Percentiles rank a stretch among this genome's conserved stretches.
phyloP scores from a whole-genome alignment of 2,888 invertebrate species.

The Autographa pulchrina region DNA sequence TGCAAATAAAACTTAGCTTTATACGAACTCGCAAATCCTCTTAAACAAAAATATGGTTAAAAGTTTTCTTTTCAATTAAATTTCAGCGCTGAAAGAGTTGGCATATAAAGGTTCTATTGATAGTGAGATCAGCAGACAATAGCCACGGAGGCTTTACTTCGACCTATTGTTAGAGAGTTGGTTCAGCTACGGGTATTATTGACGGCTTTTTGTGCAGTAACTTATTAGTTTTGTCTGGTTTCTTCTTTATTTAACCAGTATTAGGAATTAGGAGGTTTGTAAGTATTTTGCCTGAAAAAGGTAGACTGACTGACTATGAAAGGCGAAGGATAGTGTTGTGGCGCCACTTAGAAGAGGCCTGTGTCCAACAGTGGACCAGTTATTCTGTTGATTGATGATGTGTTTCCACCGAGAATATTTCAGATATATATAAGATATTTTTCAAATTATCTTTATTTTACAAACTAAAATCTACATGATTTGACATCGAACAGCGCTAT shows the following conservation, averaged over 20 bases:
- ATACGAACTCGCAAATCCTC: conserved; percentile 14
- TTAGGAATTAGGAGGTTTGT: no score
- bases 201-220: neutral
- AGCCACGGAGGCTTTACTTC: conserved; percentile 23
- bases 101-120: conserved; percentile 32
- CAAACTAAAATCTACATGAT: no score
- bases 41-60: conserved; percentile 15
- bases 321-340: no score
- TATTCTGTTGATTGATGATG: no score
- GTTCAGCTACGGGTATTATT: conserved; percentile 5
- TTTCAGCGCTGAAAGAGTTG: conserved; percentile 27
- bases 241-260: neutral
- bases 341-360: no score
- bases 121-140: conserved; percentile 41
- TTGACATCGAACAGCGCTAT: no score
- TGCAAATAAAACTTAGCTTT: neutral
- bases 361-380: no score
- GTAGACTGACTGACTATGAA: no score
- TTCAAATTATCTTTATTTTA: no score
- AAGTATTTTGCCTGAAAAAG: no score
- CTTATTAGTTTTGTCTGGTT: neutral
- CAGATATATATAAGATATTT: no score
- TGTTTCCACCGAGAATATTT: no score
- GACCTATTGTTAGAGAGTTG: conserved; percentile 31
- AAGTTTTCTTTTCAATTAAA: conserved; percentile 54